Base-by-base conservation (phyloP, 1,140 invertebrate genomes). In the Myzus persicae region DNA sequence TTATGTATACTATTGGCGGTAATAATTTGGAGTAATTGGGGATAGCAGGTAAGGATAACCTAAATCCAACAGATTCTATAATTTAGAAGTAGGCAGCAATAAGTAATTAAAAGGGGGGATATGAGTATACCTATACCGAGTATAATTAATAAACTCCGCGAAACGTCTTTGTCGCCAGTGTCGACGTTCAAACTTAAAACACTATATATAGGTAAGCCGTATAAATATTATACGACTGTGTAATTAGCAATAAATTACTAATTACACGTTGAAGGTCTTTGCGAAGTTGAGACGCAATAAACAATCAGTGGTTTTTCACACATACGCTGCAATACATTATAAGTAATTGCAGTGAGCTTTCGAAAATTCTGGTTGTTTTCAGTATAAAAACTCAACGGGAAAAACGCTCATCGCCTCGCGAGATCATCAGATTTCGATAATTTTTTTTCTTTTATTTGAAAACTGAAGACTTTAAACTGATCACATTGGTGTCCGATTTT, bases 21-120 rank as follows among this genome's bases (percentile, higher is more conserved):
- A 76, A 76, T 76, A 76, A 76, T n/a, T 76, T n/a, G 0, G 31
- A n/a, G 24, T 89, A 51, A 89, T 89, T 51, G 36, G 46, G 46
- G 40, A 89, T 18, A n/a, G 44, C 11, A n/a, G 22, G 20, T 51
- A 24, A 48, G 44, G 36, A 51, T 38, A 89, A 89, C 87, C 87
- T 11, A 89, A 51, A 51, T 89, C 48, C n/a, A 51, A 26, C n/a
- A 18, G 87, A n/a, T 38, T 89, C n/a, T 89, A n/a, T 76, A 89
- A 89, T 89, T 51, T 48, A 38, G 22, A n/a, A 89, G n/a, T 11
- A 24, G 46, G 20, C 2, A 24, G 36, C 1, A 46, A 48, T 89
- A 26, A 51, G 44, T 51, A 89, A 88, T 88, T 88, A n/a, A 88
- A 88, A 89, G 31, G 87, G 31, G 9, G 31, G 59, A 14, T 24